Percentiles rank a stretch among this genome's conserved stretches.
Evolutionary conservation across 1,140 invertebrate genomes (phyloP).

Genomic region (Rhynchophorus ferrugineus): DNA sequence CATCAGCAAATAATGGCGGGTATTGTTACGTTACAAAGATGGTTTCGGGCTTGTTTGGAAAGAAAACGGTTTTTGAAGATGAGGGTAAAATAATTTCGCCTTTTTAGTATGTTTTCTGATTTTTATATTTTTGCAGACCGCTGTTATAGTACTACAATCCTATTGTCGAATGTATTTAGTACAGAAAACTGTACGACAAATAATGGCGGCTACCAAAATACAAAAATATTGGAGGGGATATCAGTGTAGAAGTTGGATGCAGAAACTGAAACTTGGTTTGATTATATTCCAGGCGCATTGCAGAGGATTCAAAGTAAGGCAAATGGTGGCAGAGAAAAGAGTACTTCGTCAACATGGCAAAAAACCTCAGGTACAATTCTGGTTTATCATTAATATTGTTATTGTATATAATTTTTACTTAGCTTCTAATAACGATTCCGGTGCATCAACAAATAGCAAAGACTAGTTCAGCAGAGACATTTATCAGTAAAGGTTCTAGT

Average conservation of each 20-base stretch:
- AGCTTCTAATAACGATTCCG: no score
- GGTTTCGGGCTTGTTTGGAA: conserved; percentile 79
- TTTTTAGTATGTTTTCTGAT: conserved; percentile 57
- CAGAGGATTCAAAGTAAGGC: conserved; percentile 53
- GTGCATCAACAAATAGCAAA: conserved; percentile 24
- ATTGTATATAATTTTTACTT: neutral
- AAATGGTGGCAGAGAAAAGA: conserved; percentile 44
- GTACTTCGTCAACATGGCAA: conserved; percentile 20
- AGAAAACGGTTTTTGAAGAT: conserved; percentile 68
- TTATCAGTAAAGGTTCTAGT: conserved; percentile 47
- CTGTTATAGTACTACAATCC: conserved; percentile 70
- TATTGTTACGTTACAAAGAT: conserved; percentile 86
- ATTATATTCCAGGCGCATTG: conserved; percentile 66
- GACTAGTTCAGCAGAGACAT: conserved; percentile 43
- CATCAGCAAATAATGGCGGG: conserved; percentile 91
- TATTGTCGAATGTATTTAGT: conserved; percentile 60
- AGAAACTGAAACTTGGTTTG: conserved; percentile 51
- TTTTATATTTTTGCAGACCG: conserved; percentile 48
- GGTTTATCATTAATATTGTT: neutral
- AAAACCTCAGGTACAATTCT: conserved; percentile 26
- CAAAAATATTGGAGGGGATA: conserved; percentile 70
- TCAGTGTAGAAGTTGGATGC: conserved; percentile 57
- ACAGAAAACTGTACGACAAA: conserved; percentile 42
- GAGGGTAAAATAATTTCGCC: conserved; percentile 9
- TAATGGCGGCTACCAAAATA: conserved; percentile 63